A percentile compares a stretch with the other conserved stretches of the same genome.
Evolutionary conservation across 2,113 vertebrate genomes (phyloP).

Genomic region (Recurvirostra avosetta): DNA sequence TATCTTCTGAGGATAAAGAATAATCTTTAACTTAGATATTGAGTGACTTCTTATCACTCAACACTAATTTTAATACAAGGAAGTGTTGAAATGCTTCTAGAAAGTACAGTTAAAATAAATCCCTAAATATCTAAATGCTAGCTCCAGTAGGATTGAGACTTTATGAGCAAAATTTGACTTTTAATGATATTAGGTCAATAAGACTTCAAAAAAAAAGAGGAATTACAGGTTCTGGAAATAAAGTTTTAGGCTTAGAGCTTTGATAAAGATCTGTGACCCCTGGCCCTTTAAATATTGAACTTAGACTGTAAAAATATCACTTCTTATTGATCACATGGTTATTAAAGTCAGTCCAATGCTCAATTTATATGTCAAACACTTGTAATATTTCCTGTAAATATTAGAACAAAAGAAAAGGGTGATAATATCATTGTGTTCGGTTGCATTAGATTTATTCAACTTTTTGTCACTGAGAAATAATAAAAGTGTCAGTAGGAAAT

Average conservation of each 20-base stretch:
- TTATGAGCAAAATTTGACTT: constrained; percentile 40
- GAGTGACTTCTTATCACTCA: neutral
- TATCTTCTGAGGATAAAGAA: neutral
- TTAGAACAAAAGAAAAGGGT: constrained; percentile 63
- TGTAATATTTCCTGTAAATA: constrained; percentile 82
- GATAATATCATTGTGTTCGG: constrained; percentile 55
- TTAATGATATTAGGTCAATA: constrained; percentile 26
- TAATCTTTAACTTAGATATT: neutral
- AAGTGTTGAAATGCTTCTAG: neutral
- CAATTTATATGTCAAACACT: constrained; percentile 94
- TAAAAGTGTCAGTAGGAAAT: constrained; percentile 62
- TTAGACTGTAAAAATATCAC: constrained; percentile 95
- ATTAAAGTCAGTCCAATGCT: constrained; percentile 97
- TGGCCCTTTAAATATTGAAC: constrained; percentile 92
- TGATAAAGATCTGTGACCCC: constrained; percentile 84
- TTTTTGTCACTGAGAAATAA: constrained; percentile 61
- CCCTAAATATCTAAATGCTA: neutral
- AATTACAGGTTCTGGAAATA: constrained; percentile 56
- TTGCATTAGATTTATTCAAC: constrained; percentile 59
- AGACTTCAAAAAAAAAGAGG: neutral
- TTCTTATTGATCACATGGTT: constrained; percentile 97
- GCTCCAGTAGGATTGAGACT: neutral
- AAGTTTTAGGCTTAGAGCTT: constrained; percentile 87
- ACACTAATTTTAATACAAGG: neutral
- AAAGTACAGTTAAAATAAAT: neutral